A percentile compares a stretch with the other conserved stretches of the same genome.
phyloP scores from a whole-genome alignment of 1,140 invertebrate genomes.

The Orchestia grillus region DNA sequence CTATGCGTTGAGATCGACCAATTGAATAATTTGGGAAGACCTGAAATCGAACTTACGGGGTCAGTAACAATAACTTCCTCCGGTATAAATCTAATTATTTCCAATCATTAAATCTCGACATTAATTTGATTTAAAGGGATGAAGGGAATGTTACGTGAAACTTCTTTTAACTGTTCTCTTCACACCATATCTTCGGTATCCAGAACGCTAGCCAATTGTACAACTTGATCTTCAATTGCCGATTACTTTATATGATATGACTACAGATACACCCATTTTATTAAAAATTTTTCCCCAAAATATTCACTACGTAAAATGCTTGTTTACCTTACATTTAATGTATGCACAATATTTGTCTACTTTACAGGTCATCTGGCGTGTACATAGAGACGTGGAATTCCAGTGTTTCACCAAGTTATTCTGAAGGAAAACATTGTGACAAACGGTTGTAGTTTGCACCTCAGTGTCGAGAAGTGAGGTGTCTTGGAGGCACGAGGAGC shows the following conservation, averaged over 20 bases:
- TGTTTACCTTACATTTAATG: too few species aligned
- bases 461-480: not conserved
- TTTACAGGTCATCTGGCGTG: not conserved
- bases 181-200: not conserved
- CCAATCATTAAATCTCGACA: not conserved
- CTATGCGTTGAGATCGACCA: not conserved
- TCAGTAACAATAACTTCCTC: not conserved
- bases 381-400: not conserved
- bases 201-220: not conserved
- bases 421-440: not conserved
- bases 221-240: not conserved
- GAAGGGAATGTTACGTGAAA: not conserved
- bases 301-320: not conserved
- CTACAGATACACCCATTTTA: not conserved
- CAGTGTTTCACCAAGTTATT: not conserved
- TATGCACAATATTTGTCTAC: not conserved
- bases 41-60: not conserved
- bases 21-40: not conserved
- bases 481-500: not conserved
- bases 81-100: not conserved
- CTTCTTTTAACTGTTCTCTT: not conserved
- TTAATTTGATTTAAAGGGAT: not conserved
- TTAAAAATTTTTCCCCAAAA: not conserved
- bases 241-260: not conserved
- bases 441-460: not conserved